These are phyloP conservation scores for Pseudotriccus pelzelni DNA, from an alignment of 2,797 vertebrate genomes.

Conservation along the genomic window DNA sequence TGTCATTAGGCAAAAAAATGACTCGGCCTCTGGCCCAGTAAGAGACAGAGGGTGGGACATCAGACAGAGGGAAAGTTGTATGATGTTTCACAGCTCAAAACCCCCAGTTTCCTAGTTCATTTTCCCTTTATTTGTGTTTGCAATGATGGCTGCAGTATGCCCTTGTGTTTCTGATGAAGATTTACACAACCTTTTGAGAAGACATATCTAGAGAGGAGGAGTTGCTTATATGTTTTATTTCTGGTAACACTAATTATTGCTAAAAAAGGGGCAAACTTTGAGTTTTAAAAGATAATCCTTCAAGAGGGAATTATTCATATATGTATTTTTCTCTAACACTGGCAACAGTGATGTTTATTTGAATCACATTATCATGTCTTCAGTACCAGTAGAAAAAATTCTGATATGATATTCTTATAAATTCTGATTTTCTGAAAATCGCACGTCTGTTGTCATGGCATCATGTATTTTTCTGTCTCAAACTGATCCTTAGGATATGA, in stretches of 20 bases:
- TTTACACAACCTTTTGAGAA: not conserved
- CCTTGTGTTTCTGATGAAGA: not conserved
- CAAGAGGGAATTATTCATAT: not conserved
- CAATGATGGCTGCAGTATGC: not conserved
- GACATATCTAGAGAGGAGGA: not conserved
- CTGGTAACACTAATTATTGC: not conserved
- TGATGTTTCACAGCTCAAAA: not conserved
- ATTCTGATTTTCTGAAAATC: not conserved
- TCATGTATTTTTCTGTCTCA: not conserved
- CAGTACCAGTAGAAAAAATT: not conserved
- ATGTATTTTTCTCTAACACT: not conserved
- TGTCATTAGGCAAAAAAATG: not conserved
- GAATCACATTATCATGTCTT: not conserved
- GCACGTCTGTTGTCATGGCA: not conserved
- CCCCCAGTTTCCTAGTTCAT: not conserved
- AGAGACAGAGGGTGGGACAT: not conserved
- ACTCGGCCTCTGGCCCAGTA: rapidly evolving
- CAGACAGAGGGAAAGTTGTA: not conserved
- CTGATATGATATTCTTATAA: not conserved
- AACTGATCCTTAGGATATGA: not conserved
- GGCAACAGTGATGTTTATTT: not conserved
- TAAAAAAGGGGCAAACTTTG: not conserved
- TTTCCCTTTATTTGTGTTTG: not conserved
- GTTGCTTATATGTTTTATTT: not conserved
- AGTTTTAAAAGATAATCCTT: not conserved